These are phyloP conservation scores for Eucera pruinosa DNA, from an alignment of 2,888 invertebrate genomes.

Conservation along the genomic window DNA sequence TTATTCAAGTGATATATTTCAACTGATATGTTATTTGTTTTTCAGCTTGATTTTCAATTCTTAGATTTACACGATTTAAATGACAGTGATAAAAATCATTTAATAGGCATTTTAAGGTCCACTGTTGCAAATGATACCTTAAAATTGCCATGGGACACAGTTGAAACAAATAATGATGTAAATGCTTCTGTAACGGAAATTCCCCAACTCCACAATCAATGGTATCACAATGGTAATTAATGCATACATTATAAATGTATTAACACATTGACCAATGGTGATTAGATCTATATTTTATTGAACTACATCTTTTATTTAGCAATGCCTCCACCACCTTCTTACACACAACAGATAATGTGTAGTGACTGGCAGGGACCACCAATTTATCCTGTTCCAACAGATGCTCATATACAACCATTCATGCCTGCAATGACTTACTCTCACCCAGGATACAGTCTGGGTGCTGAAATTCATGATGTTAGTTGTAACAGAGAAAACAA, in stretches of 20 bases:
- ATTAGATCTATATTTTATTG: background rate
- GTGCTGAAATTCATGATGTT: constrained; percentile 67
- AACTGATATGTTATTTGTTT: constrained; percentile 33
- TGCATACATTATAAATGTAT: background rate
- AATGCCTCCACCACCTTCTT: constrained; percentile 64
- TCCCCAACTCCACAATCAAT: constrained; percentile 71
- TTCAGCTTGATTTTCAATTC: constrained; percentile 78
- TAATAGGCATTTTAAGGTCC: constrained; percentile 74
- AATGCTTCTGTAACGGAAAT: constrained; percentile 60
- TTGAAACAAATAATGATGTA: constrained; percentile 70
- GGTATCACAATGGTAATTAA: constrained; percentile 77
- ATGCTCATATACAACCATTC: constrained; percentile 89
- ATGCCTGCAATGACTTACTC: constrained; percentile 82
- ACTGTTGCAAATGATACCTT: constrained; percentile 69
- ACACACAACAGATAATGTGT: constrained; percentile 69
- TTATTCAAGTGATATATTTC: background rate
- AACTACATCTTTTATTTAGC: constrained; percentile 54
- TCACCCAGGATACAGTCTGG: constrained; percentile 63
- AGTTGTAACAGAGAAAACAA: constrained; percentile 69
- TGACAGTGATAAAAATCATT: constrained; percentile 72
- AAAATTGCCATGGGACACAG: constrained; percentile 78
- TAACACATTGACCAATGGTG: background rate
- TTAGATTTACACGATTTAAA: constrained; percentile 77
- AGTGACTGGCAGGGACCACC: constrained; percentile 67
- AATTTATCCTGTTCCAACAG: constrained; percentile 88